Evolutionary conservation across 2,113 vertebrate genomes (phyloP).

Genomic region (Lophochroa leadbeateri): DNA sequence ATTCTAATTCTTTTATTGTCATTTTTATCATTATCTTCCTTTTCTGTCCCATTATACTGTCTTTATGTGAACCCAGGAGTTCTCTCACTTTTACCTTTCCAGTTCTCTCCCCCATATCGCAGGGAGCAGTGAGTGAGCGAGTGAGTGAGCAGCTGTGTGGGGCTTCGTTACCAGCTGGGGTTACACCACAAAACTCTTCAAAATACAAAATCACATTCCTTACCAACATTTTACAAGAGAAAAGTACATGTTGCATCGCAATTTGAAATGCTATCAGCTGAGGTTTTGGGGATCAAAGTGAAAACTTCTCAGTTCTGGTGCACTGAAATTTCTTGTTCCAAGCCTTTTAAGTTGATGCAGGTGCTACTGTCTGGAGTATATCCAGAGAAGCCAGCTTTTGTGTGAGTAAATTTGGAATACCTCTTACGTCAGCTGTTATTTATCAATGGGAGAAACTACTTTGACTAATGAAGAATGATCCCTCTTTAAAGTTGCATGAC

Average conservation of each 20-base stretch:
- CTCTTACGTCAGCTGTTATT: background rate
- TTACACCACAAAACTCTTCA: background rate
- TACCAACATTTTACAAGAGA: background rate
- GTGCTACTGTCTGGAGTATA: background rate
- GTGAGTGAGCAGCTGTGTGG: background rate
- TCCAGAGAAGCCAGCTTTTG: background rate
- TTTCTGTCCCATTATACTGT: background rate
- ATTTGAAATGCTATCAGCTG: background rate
- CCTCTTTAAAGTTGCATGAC: background rate
- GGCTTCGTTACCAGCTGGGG: background rate
- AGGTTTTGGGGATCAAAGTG: background rate
- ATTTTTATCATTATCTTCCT: background rate
- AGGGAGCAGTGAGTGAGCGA: background rate
- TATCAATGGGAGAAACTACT: background rate
- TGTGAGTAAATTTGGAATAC: background rate
- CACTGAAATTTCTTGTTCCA: background rate
- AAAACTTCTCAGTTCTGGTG: background rate
- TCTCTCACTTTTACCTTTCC: background rate
- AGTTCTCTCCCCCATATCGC: background rate
- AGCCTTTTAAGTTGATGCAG: background rate
- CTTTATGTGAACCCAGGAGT: background rate
- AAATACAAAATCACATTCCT: background rate
- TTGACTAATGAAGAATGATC: background rate
- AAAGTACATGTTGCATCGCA: background rate
- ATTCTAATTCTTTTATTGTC: background rate